Evolutionary conservation across 2,888 invertebrate genomes (phyloP), one percentile per base, ranked within the genome.

Genomic region (Diaperis boleti): DNA sequence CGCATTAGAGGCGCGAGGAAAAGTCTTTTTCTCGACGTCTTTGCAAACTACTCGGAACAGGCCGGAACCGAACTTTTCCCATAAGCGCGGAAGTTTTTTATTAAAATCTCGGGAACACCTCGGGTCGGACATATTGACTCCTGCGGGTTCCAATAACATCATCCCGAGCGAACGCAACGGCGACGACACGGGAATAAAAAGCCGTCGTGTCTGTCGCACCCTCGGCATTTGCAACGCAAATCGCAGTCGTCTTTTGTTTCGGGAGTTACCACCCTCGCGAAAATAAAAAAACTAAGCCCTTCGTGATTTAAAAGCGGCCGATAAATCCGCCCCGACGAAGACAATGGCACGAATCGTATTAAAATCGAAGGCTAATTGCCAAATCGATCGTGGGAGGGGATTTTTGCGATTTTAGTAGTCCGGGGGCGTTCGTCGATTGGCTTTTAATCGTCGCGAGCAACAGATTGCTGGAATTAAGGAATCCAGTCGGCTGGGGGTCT

Each of bases 51-150:
- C 39, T 47, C 59, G 41, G 35, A 50, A 50, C 50, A 50, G 37
- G 35, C 37, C 50, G 15, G 17, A n/a, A 13, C 18, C 20, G 31
- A 59, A 47, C 47, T 59, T 59, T 59, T 59, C 59, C 59, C 26
- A 59, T 59, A 59, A 59, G 59, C 56, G 44, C 3, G 11, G 26
- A 59, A 49, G 47, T 59, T 59, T 56, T 56, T 59, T 45, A 47
- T 59, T 47, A 59, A 59, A 59, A 59, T 59, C 31, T 37, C 50
- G 6, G 31, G 8, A 33, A 29, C 54, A 41, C 54, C 54, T 50
- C 35, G n/a, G 13, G 11, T n/a, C 8, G 26, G 22, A 45, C 13
- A 26, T 11, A 45, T 26, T 13, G 44, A 10, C 20, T 26, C 14
- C 14, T 39, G 39, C 15, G 39, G 10, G 3, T 20, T n/a, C n/a